phyloP scores from a whole-genome alignment of 2,797 vertebrate species.

The Chiroxiphia lanceolata region DNA sequence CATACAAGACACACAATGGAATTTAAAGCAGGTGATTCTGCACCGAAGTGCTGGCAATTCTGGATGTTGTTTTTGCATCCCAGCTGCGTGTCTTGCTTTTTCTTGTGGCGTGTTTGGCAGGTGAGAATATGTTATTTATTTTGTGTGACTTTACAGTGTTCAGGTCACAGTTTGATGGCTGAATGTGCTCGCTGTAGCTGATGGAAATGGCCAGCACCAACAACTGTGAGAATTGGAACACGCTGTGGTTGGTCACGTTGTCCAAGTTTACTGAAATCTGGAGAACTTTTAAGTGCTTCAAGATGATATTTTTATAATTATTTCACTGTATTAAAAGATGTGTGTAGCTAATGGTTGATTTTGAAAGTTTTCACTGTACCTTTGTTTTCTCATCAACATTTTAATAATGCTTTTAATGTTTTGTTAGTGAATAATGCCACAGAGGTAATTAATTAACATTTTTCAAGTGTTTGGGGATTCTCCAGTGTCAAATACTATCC shows the following conservation, averaged over 20 bases:
- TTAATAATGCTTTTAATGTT: not conserved
- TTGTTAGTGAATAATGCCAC: not conserved
- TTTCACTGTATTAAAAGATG: not conserved
- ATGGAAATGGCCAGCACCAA: not conserved
- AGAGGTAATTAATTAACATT: not conserved
- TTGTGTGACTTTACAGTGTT: not conserved
- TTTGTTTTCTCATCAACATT: not conserved
- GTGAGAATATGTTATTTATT: not conserved
- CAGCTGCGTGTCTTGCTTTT: not conserved
- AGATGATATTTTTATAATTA: accelerated
- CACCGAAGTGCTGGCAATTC: not conserved
- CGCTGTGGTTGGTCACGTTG: accelerated
- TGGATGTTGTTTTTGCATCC: not conserved
- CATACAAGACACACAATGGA: accelerated
- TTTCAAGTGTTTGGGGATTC: not conserved
- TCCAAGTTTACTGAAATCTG: not conserved
- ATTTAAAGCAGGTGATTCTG: not conserved
- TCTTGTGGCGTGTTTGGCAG: not conserved
- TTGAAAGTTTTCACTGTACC: not conserved
- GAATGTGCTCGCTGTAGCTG: not conserved
- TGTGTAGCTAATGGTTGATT: not conserved
- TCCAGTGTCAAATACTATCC: not conserved
- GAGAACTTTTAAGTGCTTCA: not conserved
- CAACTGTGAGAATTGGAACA: accelerated
- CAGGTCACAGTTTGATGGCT: not conserved